A percentile compares a stretch with the other conserved stretches of the same genome.
Evolutionary conservation across 2,797 vertebrate genomes (phyloP).

Genomic region (Mus caroli): DNA sequence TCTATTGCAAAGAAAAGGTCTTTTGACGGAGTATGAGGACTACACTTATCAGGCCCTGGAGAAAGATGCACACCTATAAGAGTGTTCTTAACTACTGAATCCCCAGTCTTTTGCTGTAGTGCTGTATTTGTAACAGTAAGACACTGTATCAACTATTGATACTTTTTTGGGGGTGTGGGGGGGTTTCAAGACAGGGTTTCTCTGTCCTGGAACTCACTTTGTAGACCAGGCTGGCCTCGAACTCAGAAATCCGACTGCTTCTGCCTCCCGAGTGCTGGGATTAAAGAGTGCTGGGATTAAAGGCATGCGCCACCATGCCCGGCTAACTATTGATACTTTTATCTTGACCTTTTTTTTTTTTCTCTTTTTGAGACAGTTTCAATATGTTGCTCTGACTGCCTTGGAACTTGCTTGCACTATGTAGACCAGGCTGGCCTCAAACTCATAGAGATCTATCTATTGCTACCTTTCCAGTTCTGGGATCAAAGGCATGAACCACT

Average conservation of each 20-base stretch:
- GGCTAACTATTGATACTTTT: background rate
- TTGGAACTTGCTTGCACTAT: background rate
- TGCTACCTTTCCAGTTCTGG: background rate
- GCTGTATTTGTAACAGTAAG: constrained; percentile 19
- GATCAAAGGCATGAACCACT: background rate
- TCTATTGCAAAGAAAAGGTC: background rate
- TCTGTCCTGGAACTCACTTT: no score
- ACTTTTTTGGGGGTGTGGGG: background rate
- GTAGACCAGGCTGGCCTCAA: background rate
- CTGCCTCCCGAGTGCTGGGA: no score
- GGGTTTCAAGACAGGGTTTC: no score
- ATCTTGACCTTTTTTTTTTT: background rate
- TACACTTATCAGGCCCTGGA: background rate
- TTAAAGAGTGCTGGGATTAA: no score
- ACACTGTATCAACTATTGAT: constrained; percentile 22
- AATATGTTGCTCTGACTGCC: background rate
- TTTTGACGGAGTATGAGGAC: no score
- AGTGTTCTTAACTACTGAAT: background rate
- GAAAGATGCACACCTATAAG: background rate
- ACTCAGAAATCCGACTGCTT: no score
- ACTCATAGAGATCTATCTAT: background rate
- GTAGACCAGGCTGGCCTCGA: no score
- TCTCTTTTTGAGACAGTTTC: background rate
- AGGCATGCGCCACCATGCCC: no score
- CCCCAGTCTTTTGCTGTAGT: constrained; percentile 7